Conservation (phyloP, 2,113 vertebrate genomes). For the Triplophysa tibetana region DNA sequence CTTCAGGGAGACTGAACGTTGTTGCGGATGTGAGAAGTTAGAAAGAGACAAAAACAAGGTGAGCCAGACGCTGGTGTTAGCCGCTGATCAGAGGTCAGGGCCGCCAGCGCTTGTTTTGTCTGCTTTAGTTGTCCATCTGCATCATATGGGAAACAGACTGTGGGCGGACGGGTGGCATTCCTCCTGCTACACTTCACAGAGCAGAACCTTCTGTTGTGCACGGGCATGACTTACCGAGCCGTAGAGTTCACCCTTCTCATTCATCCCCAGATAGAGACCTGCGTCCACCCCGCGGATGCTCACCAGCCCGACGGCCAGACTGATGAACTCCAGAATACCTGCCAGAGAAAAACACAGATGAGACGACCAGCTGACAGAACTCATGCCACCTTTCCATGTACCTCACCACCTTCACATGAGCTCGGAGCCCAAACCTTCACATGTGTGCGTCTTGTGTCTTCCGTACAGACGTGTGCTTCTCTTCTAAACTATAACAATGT, state of each 20-base stretch:
- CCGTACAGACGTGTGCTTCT: too few species aligned
- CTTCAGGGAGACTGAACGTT: conserved; percentile 40
- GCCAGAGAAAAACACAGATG: conserved; percentile 56
- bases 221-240: conserved; percentile 90
- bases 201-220: conserved; percentile 26
- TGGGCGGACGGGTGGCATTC: conserved; percentile 22
- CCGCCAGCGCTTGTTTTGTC: conserved; percentile 63
- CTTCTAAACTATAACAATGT: too few species aligned
- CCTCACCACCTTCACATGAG: too few species aligned
- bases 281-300: conserved; percentile 98
- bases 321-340: conserved; percentile 99
- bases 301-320: conserved; percentile 97
- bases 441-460: too few species aligned
- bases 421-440: too few species aligned
- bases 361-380: conserved; percentile 34
- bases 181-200: conserved; percentile 6
- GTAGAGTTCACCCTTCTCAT: conserved; percentile 95
- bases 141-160: conserved; percentile 51
- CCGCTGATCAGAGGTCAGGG: conserved; percentile 34
- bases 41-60: conserved; percentile 44
- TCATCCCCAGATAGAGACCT: conserved; percentile 98
- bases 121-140: conserved; percentile 53
- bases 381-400: too few species aligned
- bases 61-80: conserved; percentile 21
- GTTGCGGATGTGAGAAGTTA: conserved; percentile 37